A percentile compares a stretch with the other conserved stretches of the same genome.
These are phyloP conservation scores for Darevskia nairensis DNA, from an alignment of 2,797 vertebrate species.

Conservation along the genomic window DNA sequence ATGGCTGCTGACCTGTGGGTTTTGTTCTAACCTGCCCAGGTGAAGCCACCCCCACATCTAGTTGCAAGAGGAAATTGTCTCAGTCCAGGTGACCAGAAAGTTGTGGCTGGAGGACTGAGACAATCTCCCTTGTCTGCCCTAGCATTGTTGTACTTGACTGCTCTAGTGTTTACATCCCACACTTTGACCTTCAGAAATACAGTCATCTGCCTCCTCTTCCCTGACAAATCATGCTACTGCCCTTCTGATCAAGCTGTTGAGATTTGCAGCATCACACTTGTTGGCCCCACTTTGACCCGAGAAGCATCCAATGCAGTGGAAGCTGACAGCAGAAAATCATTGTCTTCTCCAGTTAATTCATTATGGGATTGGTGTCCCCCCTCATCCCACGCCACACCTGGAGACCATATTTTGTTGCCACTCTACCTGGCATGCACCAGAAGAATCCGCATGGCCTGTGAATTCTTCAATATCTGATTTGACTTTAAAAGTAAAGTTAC, in stretches of 20 bases:
- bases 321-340: not conserved
- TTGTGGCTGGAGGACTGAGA: too few relatives aligned
- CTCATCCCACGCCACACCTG: too few relatives aligned
- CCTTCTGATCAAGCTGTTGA: not conserved
- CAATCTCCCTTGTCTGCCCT: too few relatives aligned
- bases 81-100: too few relatives aligned
- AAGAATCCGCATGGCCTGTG: not conserved
- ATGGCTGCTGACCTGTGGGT: too few relatives aligned
- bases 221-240: not conserved
- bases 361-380: not conserved
- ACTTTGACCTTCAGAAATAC: not conserved
- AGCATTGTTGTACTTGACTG: too few relatives aligned
- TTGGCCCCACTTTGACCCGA: not conserved
- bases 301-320: not conserved
- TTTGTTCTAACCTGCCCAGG: too few relatives aligned
- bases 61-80: too few relatives aligned
- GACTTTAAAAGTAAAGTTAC: slow-evolving; percentile 53
- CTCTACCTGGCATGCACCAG: not conserved
- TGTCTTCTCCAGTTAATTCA: not conserved
- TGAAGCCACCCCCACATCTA: too few relatives aligned
- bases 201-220: too few relatives aligned
- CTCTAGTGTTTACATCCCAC: too few relatives aligned
- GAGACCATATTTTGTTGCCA: slow-evolving; percentile 16
- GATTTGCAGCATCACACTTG: not conserved
- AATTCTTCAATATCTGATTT: slow-evolving; percentile 28